These are phyloP conservation scores for Helarctos malayanus DNA, from an alignment of 2,797 vertebrate species.

Conservation along the genomic window DNA sequence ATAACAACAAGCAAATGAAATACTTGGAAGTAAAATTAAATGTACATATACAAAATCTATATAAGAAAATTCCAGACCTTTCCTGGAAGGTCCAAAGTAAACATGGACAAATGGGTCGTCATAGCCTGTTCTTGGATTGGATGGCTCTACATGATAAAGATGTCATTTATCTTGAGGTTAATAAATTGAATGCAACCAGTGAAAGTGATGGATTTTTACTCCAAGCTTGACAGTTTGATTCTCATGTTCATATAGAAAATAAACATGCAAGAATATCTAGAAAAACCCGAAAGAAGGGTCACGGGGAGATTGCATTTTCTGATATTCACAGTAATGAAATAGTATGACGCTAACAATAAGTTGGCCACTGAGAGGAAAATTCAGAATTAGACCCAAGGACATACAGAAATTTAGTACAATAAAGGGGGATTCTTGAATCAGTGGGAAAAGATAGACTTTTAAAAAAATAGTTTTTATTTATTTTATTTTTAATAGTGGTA, in stretches of 20 bases:
- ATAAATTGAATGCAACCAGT: not conserved
- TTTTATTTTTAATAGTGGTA: not conserved
- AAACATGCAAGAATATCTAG: not conserved
- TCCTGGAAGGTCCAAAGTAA: not conserved
- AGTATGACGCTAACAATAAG: not conserved
- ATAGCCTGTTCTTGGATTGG: not conserved
- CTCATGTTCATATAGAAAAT: not conserved
- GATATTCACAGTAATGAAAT: no score
- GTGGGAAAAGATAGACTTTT: not conserved
- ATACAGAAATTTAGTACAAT: not conserved
- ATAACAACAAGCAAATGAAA: not conserved
- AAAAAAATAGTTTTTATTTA: not conserved
- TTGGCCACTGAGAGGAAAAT: not conserved
- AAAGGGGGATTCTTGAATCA: not conserved
- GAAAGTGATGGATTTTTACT: not conserved
- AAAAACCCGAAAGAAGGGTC: not conserved
- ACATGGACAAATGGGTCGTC: not conserved
- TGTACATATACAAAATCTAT: not conserved
- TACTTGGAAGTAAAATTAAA: not conserved
- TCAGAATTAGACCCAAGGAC: not conserved
- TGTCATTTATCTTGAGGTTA: not conserved
- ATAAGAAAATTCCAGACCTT: not conserved
- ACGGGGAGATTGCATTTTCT: not conserved
- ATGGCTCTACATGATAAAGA: not conserved
- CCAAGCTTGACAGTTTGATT: not conserved